phyloP scores from a whole-genome alignment of 2,113 vertebrate species.

The Pseudorhombus dupliciocellatus region DNA sequence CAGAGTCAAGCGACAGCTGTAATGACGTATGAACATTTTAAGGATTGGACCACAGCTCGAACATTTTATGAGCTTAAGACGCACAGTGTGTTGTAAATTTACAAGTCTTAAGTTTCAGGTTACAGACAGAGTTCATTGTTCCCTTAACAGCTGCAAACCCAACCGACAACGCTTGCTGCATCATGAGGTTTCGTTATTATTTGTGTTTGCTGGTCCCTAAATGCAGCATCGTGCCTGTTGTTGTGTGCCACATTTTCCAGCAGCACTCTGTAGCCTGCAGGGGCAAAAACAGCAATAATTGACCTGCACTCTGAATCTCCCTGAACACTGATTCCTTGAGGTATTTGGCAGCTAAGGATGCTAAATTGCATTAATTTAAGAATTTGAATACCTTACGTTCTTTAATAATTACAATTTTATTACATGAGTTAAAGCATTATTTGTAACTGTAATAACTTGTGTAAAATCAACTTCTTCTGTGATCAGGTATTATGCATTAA shows the following conservation, averaged over 20 bases:
- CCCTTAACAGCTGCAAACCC: neutral
- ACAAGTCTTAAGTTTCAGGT: neutral
- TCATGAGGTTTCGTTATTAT: neutral
- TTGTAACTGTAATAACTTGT: too few relatives aligned
- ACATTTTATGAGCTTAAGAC: conserved; percentile 6
- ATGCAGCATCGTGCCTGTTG: neutral
- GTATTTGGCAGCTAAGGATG: too few relatives aligned
- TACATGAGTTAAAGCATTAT: too few relatives aligned
- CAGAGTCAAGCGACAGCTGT: neutral
- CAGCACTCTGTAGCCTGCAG: neutral
- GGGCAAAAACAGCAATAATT: neutral
- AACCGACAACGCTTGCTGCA: neutral
- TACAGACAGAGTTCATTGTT: neutral
- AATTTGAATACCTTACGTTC: neutral
- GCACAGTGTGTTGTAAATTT: neutral
- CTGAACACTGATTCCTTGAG: too few relatives aligned
- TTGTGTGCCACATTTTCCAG: too few relatives aligned
- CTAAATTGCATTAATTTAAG: too few relatives aligned
- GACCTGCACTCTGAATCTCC: neutral
- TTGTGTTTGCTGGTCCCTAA: neutral
- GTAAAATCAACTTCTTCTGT: too few relatives aligned
- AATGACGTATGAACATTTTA: neutral
- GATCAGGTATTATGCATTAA: too few relatives aligned
- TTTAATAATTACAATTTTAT: neutral
- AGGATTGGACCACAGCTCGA: neutral